Evolutionary conservation across 2,797 vertebrate genomes (phyloP).

Genomic region (Notolabrus celidotus): DNA sequence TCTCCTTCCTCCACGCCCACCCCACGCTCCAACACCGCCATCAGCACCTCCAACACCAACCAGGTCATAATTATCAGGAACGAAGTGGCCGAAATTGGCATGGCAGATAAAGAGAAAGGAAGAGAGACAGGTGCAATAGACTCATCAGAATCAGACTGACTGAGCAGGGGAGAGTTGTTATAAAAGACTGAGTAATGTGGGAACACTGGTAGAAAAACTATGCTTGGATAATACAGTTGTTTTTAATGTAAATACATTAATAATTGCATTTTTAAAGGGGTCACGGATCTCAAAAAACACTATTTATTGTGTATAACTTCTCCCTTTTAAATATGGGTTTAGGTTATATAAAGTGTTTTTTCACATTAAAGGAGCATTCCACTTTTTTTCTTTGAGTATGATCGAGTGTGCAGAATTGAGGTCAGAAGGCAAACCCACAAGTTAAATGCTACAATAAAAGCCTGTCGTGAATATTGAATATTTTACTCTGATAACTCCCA

Average conservation of each 20-base stretch:
- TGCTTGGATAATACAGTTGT: neutral
- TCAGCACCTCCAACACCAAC: constrained; percentile 87
- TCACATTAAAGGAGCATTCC: constrained; percentile 26
- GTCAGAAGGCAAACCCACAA: constrained; percentile 51
- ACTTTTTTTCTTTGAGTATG: constrained; percentile 37
- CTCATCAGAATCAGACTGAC: constrained; percentile 29
- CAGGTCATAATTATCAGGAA: constrained; percentile 97
- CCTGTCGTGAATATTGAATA: constrained; percentile 54
- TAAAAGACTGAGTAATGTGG: neutral
- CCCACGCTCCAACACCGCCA: constrained; percentile 71
- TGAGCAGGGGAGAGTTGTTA: constrained; percentile 19
- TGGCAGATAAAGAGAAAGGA: constrained; percentile 77
- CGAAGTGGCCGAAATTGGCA: constrained; percentile 92
- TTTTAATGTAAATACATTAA: too few relatives aligned
- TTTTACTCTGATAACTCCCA: constrained; percentile 49
- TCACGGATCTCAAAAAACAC: too few relatives aligned
- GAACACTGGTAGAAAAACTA: neutral
- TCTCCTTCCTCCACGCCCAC: constrained; percentile 63
- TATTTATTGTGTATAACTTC: neutral
- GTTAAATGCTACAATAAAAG: constrained; percentile 58
- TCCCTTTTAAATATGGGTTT: neutral
- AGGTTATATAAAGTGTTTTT: neutral
- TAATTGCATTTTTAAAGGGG: too few relatives aligned
- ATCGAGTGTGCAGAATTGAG: constrained; percentile 34
- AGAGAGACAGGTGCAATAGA: constrained; percentile 89